Percentiles rank a stretch among this genome's conserved stretches.
Conservation (phyloP, 1,140 invertebrate species). For the Sitobion miscanthi region DNA sequence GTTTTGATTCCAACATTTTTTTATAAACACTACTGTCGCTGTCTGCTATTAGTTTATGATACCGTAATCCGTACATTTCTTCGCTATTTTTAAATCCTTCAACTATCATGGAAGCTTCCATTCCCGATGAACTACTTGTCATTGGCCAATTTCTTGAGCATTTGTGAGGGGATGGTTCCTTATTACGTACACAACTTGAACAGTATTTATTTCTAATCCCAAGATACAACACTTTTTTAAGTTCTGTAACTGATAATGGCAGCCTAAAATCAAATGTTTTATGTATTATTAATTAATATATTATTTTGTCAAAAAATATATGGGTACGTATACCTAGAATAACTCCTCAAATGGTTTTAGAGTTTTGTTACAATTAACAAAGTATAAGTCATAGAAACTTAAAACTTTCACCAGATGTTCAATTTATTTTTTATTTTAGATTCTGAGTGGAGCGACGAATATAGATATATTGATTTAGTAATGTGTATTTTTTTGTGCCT, state of each 20-base stretch:
- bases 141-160: background rate
- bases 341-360: too few species aligned
- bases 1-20: background rate
- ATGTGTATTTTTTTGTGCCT: too few species aligned
- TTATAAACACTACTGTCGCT: background rate
- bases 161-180: background rate
- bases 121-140: background rate
- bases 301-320: background rate
- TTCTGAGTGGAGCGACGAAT: too few species aligned
- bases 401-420: too few species aligned
- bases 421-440: too few species aligned
- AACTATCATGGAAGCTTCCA: background rate
- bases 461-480: too few species aligned
- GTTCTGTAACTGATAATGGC: background rate
- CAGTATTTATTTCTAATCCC: slow-evolving; percentile 2
- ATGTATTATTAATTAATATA: background rate
- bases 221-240: background rate
- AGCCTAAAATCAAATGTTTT: background rate
- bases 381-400: too few species aligned
- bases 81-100: background rate
- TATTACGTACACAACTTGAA: background rate
- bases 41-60: background rate
- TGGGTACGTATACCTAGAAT: too few species aligned
- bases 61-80: background rate
- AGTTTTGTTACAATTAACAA: too few species aligned